phyloP scores from a whole-genome alignment of 2,888 invertebrate species.

The Ophion slaviceki region DNA sequence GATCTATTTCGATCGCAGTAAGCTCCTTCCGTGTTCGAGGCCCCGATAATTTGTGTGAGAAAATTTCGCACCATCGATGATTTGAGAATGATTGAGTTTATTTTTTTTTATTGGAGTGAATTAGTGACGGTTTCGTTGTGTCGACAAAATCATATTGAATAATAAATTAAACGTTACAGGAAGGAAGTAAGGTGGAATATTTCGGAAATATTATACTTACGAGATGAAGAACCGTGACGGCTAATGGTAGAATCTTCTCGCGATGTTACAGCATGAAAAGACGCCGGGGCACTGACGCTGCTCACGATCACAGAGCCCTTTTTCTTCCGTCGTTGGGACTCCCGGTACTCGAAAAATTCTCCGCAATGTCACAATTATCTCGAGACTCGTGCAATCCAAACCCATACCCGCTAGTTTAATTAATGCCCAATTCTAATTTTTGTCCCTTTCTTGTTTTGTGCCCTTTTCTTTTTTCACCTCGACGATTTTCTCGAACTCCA shows the following conservation, averaged over 20 bases:
- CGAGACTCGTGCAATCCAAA: conserved; percentile 85
- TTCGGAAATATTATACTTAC: conserved; percentile 49
- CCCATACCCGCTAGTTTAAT: conserved; percentile 82
- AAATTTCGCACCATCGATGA: background rate
- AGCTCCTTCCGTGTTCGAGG: background rate
- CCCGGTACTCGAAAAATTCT: conserved; percentile 77
- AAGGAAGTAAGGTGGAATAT: too few relatives aligned
- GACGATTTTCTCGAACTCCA: background rate
- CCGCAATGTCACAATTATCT: conserved; percentile 85
- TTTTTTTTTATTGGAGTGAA: background rate
- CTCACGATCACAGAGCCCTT: conserved; percentile 48
- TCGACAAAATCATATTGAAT: background rate
- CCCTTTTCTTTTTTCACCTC: conserved; percentile 19
- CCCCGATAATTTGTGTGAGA: background rate
- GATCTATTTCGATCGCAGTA: background rate
- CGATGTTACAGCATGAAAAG: conserved; percentile 69
- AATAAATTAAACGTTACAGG: background rate
- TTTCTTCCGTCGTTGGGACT: conserved; percentile 63
- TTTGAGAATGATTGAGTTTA: background rate
- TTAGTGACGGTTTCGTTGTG: background rate
- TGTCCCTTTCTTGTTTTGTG: background rate
- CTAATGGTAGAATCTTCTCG: conserved; percentile 49
- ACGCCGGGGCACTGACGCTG: conserved; percentile 74
- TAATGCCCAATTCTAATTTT: conserved; percentile 8
- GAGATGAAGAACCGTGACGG: conserved; percentile 43